These are phyloP conservation scores for Larimichthys polyactis DNA, from an alignment of 2,113 vertebrate genomes.

Conservation along the genomic window DNA sequence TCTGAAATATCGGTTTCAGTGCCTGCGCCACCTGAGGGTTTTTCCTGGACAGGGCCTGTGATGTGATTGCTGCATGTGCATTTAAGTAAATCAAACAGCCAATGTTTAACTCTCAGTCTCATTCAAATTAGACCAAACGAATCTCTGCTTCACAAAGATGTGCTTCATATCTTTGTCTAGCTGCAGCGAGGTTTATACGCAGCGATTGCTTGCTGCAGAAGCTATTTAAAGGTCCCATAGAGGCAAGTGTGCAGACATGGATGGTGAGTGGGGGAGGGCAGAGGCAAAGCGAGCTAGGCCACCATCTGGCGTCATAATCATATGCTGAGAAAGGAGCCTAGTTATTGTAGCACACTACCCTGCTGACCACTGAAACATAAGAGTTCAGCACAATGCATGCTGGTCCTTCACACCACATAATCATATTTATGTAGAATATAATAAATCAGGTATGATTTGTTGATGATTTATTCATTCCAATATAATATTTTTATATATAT, in stretches of 20 bases:
- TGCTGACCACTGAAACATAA: conserved; percentile 6
- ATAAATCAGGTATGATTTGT: not conserved
- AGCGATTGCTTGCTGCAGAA: conserved; percentile 29
- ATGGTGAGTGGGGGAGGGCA: conserved; percentile 68
- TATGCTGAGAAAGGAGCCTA: conserved; percentile 47
- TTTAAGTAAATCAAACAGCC: not conserved
- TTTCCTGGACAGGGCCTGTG: no score
- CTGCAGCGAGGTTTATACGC: conserved; percentile 2
- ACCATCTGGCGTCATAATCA: conserved; percentile 78
- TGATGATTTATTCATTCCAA: not conserved
- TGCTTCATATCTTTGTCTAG: not conserved
- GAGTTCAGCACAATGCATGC: not conserved
- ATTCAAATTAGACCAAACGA: not conserved
- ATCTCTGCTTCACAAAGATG: not conserved
- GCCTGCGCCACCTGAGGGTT: no score
- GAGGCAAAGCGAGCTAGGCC: conserved; percentile 43
- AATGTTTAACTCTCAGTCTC: not conserved
- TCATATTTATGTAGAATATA: not conserved
- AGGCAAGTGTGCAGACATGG: conserved; percentile 47
- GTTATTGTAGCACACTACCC: conserved; percentile 38
- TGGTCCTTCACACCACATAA: not conserved
- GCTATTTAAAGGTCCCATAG: conserved; percentile 53
- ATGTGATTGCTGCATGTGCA: no score
- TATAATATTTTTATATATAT: no score
- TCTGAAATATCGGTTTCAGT: no score